Conservation (phyloP, 2,888 invertebrate species). For the Horisme vitalbata region DNA sequence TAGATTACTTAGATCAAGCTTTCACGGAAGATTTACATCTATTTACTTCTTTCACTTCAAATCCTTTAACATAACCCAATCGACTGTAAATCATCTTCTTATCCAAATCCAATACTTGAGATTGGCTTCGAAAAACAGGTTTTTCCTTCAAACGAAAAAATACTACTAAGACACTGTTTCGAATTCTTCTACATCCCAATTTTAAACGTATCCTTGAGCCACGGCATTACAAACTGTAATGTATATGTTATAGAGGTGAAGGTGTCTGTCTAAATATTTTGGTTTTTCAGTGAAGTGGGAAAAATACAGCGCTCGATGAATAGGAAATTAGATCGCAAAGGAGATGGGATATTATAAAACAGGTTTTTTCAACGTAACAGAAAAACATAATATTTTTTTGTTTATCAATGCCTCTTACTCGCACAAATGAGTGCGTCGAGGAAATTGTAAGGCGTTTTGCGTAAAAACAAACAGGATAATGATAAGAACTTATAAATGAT, state of each 20-base stretch:
- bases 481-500: no score
- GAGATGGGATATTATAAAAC: slow-evolving; percentile 63
- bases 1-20: no score
- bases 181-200: slow-evolving; percentile 47
- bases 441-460: slow-evolving; percentile 10
- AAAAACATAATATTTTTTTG: slow-evolving; percentile 25
- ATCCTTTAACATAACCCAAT: slow-evolving; percentile 51
- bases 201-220: slow-evolving; percentile 9
- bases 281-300: slow-evolving; percentile 43
- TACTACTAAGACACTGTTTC: slow-evolving; percentile 52
- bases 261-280: slow-evolving; percentile 22
- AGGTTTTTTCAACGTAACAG: slow-evolving; percentile 48
- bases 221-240: slow-evolving; percentile 36
- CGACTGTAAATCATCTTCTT: slow-evolving; percentile 65
- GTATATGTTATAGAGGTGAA: slow-evolving; percentile 22
- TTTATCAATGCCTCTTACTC: slow-evolving; percentile 14
- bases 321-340: slow-evolving; percentile 68
- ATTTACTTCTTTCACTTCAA: slow-evolving; percentile 27
- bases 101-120: slow-evolving; percentile 66
- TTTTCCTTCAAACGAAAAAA: slow-evolving; percentile 46
- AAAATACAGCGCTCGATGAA: slow-evolving; percentile 62
- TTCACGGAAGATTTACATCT: no score
- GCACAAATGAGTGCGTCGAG: slow-evolving; percentile 16
- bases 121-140: slow-evolving; percentile 55
- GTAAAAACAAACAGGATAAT: no score